Conservation (phyloP, 2,113 vertebrate species). For the Theristicus caerulescens region DNA sequence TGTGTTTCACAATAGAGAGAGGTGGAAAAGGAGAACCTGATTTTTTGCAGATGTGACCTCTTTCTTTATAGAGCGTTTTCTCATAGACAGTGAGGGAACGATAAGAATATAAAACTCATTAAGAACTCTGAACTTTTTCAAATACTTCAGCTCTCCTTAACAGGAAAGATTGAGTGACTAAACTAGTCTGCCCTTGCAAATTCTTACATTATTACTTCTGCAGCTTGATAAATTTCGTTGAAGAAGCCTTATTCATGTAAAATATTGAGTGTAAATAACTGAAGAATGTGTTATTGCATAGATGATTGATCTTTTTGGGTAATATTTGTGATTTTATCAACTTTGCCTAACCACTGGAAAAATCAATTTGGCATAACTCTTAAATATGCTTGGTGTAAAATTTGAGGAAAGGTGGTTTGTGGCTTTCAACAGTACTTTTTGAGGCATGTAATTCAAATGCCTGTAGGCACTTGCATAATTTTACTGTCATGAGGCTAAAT, state of each 20-base stretch:
- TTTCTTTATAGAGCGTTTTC: neutral
- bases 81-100: neutral
- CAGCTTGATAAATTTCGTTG: neutral
- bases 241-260: neutral
- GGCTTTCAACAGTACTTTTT: neutral
- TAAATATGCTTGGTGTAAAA: neutral
- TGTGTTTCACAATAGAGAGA: neutral
- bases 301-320: neutral
- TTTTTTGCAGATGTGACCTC: neutral
- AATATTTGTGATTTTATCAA: neutral
- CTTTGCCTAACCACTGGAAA: neutral
- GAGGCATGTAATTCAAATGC: neutral
- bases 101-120: neutral
- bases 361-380: neutral
- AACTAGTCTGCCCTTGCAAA: neutral
- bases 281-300: neutral
- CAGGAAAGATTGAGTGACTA: neutral
- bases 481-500: neutral
- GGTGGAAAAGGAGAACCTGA: neutral
- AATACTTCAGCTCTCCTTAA: neutral
- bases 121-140: neutral
- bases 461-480: neutral
- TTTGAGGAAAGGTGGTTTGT: neutral
- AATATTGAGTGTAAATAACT: neutral
- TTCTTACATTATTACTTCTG: neutral